Evolutionary conservation across 1,140 invertebrate species (phyloP).

Genomic region (Brachionus koreanus): DNA sequence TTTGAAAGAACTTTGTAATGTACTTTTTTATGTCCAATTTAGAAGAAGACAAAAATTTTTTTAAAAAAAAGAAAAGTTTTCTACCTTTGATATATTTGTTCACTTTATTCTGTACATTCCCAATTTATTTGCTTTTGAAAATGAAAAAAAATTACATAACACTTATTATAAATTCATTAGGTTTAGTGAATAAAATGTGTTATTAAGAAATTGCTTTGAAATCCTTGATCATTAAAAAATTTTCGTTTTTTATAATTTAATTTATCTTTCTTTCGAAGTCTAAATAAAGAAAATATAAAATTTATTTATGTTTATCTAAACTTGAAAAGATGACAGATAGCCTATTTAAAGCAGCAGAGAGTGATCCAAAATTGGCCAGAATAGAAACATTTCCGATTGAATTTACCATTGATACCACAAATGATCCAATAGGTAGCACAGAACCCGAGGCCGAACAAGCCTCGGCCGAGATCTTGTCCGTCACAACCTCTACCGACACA

Average conservation of each 20-base stretch:
- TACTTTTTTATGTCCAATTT: too few relatives aligned
- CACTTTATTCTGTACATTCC: not conserved
- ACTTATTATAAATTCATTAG: not conserved
- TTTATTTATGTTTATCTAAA: not conserved
- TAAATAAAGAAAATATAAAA: not conserved
- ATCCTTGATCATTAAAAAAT: constrained; percentile 51
- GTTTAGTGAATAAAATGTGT: constrained; percentile 41
- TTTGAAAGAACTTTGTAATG: too few relatives aligned
- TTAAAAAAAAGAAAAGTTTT: too few relatives aligned
- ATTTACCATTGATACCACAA: not conserved
- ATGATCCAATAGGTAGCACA: not conserved
- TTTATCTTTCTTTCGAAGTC: not conserved
- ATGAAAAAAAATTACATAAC: not conserved
- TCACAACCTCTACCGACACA: not conserved
- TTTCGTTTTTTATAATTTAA: not conserved
- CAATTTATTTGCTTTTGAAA: not conserved
- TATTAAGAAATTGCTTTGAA: not conserved
- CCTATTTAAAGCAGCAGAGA: not conserved
- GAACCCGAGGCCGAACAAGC: not conserved
- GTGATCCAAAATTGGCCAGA: not conserved
- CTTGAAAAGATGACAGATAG: constrained; percentile 28
- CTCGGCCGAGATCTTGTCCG: not conserved
- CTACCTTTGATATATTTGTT: not conserved
- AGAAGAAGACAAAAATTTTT: too few relatives aligned
- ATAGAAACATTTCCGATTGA: constrained; percentile 21